Base-by-base conservation (phyloP, 2,888 invertebrate genomes). In the Erpobdella octoculata region DNA sequence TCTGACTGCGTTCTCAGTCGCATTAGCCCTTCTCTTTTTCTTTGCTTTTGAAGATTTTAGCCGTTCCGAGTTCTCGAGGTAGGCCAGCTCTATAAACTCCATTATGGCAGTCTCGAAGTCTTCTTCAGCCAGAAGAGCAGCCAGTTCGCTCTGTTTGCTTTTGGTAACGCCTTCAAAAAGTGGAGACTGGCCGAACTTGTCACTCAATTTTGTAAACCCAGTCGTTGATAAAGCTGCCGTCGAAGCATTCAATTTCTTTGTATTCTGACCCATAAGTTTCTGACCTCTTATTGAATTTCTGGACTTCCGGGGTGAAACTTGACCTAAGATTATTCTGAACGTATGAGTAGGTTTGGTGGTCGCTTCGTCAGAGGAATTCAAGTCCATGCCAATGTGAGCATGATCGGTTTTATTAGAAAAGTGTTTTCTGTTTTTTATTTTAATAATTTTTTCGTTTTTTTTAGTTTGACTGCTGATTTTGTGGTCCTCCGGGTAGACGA, bases 81-180 rank as follows among this genome's bases (percentile, higher is more conserved):
- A 62, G 8, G 62, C 62, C 25, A 62, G 9, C 35, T 62, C 62
- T n/a, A 62, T 62, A 12, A 62, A 62, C 25, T 62, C 62, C 62
- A 62, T 62, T 8, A 62, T n/a, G 33, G 33, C 62, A 28, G 62
- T 62, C 33, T 62, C 33, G 25, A 62, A 62, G 33, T 62, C 62
- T n/a, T 62, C 35, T 6, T 53, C 53, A 28, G 33, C 12, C 1
- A 62, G 33, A 33, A 62, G 33, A n/a, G n/a, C n/a, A 62, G 28
- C 33, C 31, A 62, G 62, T 62, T 62, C 62, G 31, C 33, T 35
- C 35, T 28, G 5, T 62, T 62, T 62, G 15, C 53, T 53, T 21
- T 12, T 53, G 21, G 21, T 25, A 1, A 53, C 12, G 5, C 53
- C 53, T 9, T 53, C 53, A 28, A 53, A 53, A n/a, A 53, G 9